phyloP scores from a whole-genome alignment of 2,888 invertebrate genomes.

The Rhopalosiphum nymphaeae region DNA sequence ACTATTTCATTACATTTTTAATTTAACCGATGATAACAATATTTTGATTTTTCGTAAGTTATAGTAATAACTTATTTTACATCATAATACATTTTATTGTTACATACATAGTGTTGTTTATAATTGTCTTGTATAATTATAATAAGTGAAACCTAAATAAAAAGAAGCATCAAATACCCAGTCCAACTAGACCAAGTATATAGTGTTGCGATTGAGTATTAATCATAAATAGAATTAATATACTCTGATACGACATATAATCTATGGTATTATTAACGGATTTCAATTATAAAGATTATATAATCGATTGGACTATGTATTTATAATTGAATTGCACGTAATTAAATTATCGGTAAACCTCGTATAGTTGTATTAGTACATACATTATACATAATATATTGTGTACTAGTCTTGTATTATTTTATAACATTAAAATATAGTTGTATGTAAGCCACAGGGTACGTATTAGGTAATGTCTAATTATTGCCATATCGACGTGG shows the following conservation, averaged over 20 bases:
- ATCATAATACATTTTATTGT: neutral
- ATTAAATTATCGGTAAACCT: constrained; percentile 30
- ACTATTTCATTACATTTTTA: neutral
- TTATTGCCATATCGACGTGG: neutral
- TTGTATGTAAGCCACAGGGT: neutral
- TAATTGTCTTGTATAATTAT: neutral
- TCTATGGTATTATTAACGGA: constrained; percentile 13
- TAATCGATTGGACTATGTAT: constrained; percentile 33
- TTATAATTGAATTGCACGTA: constrained; percentile 39
- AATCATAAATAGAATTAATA: constrained; percentile 7
- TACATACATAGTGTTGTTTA: neutral
- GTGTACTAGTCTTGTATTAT: neutral
- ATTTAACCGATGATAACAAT: neutral
- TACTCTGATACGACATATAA: neutral
- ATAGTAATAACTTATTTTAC: neutral
- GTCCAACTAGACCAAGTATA: neutral
- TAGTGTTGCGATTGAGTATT: neutral
- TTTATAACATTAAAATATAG: neutral
- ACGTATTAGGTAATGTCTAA: neutral
- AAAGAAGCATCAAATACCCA: neutral
- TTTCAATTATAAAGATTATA: constrained; percentile 32
- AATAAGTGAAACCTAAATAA: neutral
- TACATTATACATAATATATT: neutral
- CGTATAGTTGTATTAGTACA: neutral
- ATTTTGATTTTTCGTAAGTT: neutral